Conservation (phyloP, 2,113 vertebrate genomes). For the Ifrita kowaldi region DNA sequence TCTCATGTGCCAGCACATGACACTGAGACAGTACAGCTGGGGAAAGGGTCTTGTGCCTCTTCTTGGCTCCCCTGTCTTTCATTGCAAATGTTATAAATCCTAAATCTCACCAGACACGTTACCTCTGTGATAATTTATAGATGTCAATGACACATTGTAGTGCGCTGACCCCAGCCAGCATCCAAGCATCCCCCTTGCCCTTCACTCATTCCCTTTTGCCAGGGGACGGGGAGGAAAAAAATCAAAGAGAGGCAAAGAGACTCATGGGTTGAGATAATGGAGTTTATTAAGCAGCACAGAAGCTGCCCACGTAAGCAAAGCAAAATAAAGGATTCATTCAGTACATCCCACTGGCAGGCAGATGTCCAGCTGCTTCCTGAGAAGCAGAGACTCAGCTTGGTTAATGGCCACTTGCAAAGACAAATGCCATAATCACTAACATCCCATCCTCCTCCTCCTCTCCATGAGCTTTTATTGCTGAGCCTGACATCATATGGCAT, state of each 20-base stretch:
- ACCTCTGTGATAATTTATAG: not conserved
- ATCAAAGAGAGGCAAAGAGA: not conserved
- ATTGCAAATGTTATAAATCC: not conserved
- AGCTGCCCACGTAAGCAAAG: not conserved
- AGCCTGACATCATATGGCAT: rapidly evolving
- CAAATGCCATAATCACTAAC: not conserved
- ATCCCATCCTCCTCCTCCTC: not conserved
- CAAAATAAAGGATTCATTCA: not conserved
- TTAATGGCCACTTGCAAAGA: not conserved
- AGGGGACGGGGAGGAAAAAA: not conserved
- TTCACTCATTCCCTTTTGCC: not conserved
- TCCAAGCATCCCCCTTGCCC: not conserved
- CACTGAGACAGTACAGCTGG: not conserved
- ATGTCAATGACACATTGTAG: too few species aligned
- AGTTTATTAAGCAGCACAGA: not conserved
- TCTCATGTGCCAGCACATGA: rapidly evolving
- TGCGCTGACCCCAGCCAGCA: not conserved
- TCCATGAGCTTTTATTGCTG: not conserved
- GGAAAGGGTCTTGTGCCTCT: not conserved
- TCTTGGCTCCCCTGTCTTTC: not conserved
- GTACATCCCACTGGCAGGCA: not conserved
- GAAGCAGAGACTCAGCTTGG: not conserved
- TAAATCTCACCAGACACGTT: not conserved
- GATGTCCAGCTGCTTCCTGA: not conserved
- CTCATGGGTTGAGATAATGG: not conserved